A percentile compares a stretch with the other conserved stretches of the same genome.
These are phyloP conservation scores for Aspiorhynchus laticeps DNA, from an alignment of 2,113 vertebrate species.

Conservation along the genomic window DNA sequence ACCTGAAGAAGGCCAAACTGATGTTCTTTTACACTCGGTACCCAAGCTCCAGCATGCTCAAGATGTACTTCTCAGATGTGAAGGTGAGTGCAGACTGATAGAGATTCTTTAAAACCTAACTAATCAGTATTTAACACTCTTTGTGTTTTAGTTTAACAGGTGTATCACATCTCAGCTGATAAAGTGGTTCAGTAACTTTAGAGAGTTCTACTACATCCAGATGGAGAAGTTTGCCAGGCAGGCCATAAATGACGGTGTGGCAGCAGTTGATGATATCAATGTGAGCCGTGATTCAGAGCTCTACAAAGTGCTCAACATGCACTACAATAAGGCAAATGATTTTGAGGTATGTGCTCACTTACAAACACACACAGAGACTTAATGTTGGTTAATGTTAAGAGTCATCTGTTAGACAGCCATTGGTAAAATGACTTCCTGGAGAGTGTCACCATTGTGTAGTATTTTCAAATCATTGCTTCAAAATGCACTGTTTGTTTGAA, in stretches of 20 bases:
- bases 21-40: conserved; percentile 99
- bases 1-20: conserved; percentile 99
- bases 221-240: conserved; percentile 99
- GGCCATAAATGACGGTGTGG: conserved; percentile 95
- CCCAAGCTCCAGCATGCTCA: conserved; percentile 99
- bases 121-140: not conserved
- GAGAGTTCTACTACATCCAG: conserved; percentile 99
- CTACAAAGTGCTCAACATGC: conserved; percentile 98
- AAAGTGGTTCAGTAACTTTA: conserved; percentile 99
- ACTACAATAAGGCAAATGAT: conserved; percentile 99
- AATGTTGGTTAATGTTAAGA: not conserved
- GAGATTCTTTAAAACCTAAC: not conserved
- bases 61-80: conserved; percentile 98
- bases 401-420: not conserved
- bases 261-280: conserved; percentile 87
- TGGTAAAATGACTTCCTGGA: not conserved
- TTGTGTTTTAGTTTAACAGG: conserved; percentile 88
- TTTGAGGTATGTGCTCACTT: conserved; percentile 87
- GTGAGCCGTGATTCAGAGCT: conserved; percentile 97
- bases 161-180: conserved; percentile 99
- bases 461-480: not conserved
- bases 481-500: not conserved
- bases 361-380: not conserved
- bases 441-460: not conserved
- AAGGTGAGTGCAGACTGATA: conserved; percentile 84